Percentiles rank a stretch among this genome's conserved stretches.
Evolutionary conservation across 1,140 invertebrate species (phyloP).

Genomic region (Zophobas atratus): DNA sequence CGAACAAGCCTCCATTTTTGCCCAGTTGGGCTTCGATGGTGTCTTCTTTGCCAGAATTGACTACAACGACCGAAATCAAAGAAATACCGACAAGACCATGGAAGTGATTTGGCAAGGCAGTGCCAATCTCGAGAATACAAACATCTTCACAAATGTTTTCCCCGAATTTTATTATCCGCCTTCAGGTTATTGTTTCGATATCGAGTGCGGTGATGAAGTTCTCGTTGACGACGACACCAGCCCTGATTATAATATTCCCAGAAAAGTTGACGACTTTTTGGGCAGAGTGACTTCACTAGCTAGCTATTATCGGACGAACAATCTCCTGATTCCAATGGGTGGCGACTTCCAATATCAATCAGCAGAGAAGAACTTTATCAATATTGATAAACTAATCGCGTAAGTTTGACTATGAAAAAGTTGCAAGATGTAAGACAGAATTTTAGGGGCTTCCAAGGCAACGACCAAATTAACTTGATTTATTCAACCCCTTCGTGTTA

Average conservation of each 20-base stretch:
- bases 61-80: conserved; percentile 79
- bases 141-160: conserved; percentile 52
- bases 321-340: conserved; percentile 63
- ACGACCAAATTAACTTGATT: conserved; percentile 72
- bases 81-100: conserved; percentile 77
- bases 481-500: conserved; percentile 88
- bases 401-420: conserved; percentile 61
- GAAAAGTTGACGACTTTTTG: conserved; percentile 58
- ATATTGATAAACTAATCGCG: conserved; percentile 83
- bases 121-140: conserved; percentile 67
- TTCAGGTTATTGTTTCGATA: conserved; percentile 82
- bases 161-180: conserved; percentile 76
- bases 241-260: conserved; percentile 71
- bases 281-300: conserved; percentile 10
- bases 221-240: conserved; percentile 71
- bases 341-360: conserved; percentile 69
- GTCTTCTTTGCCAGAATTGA: conserved; percentile 83
- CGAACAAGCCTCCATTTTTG: conserved; percentile 79
- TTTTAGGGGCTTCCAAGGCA: conserved; percentile 23
- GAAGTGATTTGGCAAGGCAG: conserved; percentile 83
- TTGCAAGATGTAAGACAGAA: neutral
- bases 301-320: conserved; percentile 58
- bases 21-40: conserved; percentile 82
- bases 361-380: conserved; percentile 77
- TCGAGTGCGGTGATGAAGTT: conserved; percentile 78